Evolutionary conservation across 1,140 invertebrate species (phyloP).

Genomic region (Oreohelix idahoensis): DNA sequence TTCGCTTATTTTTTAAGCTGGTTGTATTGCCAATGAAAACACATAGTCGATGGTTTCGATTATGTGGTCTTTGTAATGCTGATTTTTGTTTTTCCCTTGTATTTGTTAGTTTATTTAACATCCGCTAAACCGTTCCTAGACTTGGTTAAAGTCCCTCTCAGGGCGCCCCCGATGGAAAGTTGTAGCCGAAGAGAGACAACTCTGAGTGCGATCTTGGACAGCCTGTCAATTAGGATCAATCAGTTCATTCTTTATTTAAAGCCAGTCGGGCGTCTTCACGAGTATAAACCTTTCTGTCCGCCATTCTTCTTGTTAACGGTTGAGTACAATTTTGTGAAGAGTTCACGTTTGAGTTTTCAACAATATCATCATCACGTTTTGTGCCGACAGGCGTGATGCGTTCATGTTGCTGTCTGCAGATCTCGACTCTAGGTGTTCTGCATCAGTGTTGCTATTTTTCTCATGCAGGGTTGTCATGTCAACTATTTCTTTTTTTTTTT

Average conservation of each 20-base stretch:
- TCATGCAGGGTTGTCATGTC: too few relatives aligned
- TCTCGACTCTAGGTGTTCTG: too few relatives aligned
- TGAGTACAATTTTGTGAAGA: background rate
- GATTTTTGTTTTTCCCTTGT: background rate
- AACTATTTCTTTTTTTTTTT: too few relatives aligned
- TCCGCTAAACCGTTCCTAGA: background rate
- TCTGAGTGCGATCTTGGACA: constrained; percentile 9
- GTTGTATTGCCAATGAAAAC: background rate
- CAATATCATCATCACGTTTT: too few relatives aligned
- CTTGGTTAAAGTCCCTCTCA: background rate
- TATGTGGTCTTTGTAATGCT: background rate
- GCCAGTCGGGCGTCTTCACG: background rate
- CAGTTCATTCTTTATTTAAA: background rate
- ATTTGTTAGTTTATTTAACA: constrained; percentile 1
- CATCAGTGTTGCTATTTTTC: too few relatives aligned
- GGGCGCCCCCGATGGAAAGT: background rate
- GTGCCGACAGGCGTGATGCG: too few relatives aligned
- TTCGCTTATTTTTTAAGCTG: background rate
- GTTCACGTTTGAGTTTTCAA: too few relatives aligned
- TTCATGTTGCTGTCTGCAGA: too few relatives aligned
- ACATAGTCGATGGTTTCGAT: background rate
- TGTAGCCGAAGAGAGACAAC: constrained; percentile 11
- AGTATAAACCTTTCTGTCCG: background rate
- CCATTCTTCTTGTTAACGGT: background rate
- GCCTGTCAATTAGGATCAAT: constrained; percentile 5